A percentile compares a stretch with the other conserved stretches of the same genome.
These are phyloP conservation scores for Brachyrhaphis roseni DNA, from an alignment of 2,797 vertebrate genomes.

Conservation along the genomic window DNA sequence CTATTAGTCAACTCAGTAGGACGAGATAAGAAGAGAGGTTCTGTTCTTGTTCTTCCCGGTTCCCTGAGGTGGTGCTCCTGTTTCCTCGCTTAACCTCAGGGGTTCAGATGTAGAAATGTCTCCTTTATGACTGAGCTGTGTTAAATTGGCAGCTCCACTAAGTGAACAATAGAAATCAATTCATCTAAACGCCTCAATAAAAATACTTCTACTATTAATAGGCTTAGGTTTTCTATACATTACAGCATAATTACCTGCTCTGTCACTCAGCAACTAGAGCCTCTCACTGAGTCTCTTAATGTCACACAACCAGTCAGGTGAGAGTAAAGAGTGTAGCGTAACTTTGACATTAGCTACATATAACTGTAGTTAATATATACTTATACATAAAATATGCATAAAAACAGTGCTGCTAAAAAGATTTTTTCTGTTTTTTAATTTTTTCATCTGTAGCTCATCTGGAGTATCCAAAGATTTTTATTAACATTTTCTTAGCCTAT, in stretches of 20 bases:
- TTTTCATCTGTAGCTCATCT: neutral
- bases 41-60: neutral
- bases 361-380: neutral
- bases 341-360: neutral
- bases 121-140: neutral
- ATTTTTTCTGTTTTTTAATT: neutral
- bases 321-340: neutral
- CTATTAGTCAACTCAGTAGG: neutral
- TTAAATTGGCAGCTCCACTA: neutral
- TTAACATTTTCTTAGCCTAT: neutral
- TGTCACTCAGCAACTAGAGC: neutral
- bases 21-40: neutral
- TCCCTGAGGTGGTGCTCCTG: neutral
- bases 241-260: neutral
- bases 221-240: neutral
- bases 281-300: neutral
- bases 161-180: neutral
- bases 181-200: neutral
- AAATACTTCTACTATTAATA: neutral
- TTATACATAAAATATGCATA: neutral
- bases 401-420: neutral
- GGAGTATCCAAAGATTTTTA: neutral
- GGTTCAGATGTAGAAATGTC: neutral
- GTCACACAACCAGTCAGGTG: neutral
- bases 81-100: neutral